Conservation (phyloP, 2,797 vertebrate genomes). For the Apogon talboti region DNA sequence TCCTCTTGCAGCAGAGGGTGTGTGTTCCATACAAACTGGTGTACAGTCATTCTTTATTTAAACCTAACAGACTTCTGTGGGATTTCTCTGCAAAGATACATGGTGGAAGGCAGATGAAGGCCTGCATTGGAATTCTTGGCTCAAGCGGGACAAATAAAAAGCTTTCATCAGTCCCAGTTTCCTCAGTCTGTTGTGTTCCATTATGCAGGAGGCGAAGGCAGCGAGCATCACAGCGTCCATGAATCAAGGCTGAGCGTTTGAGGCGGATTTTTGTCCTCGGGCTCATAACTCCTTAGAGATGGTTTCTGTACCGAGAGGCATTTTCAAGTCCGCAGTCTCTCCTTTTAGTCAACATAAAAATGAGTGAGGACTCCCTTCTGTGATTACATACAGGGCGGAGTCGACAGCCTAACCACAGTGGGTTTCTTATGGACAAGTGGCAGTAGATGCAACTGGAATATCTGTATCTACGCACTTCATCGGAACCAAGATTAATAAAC, state of each 20-base stretch:
- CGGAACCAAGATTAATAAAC: no score
- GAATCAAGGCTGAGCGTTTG: conserved; percentile 55
- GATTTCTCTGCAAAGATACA: conserved; percentile 17
- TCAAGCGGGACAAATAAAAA: conserved; percentile 50
- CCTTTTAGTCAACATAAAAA: conserved; percentile 51
- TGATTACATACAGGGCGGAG: conserved; percentile 1
- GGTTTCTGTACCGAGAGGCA: conserved; percentile 47
- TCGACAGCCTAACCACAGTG: conserved; percentile 29
- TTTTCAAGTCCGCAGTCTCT: conserved; percentile 16
- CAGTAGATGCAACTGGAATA: conserved; percentile 6
- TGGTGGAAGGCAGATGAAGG: conserved; percentile 5
- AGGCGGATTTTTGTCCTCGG: conserved; percentile 43
- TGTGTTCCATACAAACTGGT: no score
- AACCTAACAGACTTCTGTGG: conserved; percentile 8
- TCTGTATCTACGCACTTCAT: no score
- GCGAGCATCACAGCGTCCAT: conserved; percentile 36
- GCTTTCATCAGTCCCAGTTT: conserved; percentile 27
- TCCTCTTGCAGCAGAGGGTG: no score
- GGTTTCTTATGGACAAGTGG: conserved; percentile 18
- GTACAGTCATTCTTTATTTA: background rate
- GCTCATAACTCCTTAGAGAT: conserved; percentile 62
- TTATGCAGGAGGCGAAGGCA: conserved; percentile 58
- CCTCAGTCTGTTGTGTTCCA: conserved; percentile 41
- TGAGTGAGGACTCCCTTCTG: conserved; percentile 38
- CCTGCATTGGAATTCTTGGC: conserved; percentile 24